phyloP scores from a whole-genome alignment of 2,797 vertebrate species.

The Typhlichthys subterraneus region DNA sequence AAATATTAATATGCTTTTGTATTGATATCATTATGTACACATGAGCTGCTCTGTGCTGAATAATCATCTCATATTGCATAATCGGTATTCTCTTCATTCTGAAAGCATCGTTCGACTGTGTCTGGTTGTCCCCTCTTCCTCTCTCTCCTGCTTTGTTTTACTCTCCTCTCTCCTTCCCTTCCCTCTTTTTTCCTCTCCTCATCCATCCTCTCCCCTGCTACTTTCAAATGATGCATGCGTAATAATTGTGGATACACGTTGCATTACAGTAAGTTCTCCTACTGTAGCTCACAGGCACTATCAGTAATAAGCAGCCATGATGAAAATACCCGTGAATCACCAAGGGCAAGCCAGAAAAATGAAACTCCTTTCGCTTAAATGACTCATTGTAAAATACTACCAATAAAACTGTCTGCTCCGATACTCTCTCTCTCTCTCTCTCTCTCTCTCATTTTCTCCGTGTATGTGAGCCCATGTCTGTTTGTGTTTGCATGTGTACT shows the following conservation, averaged over 20 bases:
- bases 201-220: not conserved
- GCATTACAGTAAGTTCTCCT: conserved; percentile 25
- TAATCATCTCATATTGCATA: conserved; percentile 47
- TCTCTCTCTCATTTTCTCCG: conserved; percentile 36
- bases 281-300: conserved; percentile 26
- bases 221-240: conserved; percentile 1
- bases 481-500: not conserved
- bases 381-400: conserved; percentile 54
- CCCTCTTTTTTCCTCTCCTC: not conserved
- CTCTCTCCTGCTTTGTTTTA: not conserved
- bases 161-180: not conserved
- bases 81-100: conserved; percentile 41
- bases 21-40: too few species aligned
- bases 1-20: too few species aligned
- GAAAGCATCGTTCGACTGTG: conserved; percentile 21
- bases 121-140: not conserved
- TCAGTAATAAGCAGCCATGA: conserved; percentile 45
- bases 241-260: conserved; percentile 19
- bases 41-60: too few species aligned
- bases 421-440: conserved; percentile 34
- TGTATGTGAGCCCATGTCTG: too few species aligned
- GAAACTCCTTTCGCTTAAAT: conserved; percentile 51
- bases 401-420: conserved; percentile 31
- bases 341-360: conserved; percentile 40
- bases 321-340: conserved; percentile 50